Conservation (phyloP, 1,140 invertebrate species). For the Phymastichus coffea region DNA sequence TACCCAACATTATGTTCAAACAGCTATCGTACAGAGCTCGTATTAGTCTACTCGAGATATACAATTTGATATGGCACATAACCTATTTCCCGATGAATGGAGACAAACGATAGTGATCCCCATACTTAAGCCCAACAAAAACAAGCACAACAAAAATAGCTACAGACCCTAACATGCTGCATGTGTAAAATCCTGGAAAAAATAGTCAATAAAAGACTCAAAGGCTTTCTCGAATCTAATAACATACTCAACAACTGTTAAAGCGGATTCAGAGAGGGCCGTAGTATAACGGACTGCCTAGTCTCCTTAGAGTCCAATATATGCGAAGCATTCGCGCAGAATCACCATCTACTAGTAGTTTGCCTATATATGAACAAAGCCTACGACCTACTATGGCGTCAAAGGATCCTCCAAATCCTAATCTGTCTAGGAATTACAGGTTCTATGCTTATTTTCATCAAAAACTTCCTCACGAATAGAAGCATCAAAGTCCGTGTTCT, state of each 20-base stretch:
- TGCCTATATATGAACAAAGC: conserved; percentile 8
- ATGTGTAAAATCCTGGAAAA: no score
- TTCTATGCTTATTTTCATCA: conserved; percentile 17
- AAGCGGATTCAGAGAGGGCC: conserved; percentile 18
- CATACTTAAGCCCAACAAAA: no score
- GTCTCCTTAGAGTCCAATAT: conserved; percentile 1
- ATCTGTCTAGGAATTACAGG: conserved; percentile 24
- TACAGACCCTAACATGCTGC: conserved; percentile 35
- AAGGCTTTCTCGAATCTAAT: conserved; percentile 17
- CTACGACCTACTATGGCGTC: conserved; percentile 12
- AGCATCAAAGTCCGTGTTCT: not conserved
- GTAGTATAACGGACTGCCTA: conserved; percentile 8
- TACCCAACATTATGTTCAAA: conserved; percentile 31
- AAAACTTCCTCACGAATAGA: conserved; percentile 27
- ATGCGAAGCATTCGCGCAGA: no score
- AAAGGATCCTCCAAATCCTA: no score
- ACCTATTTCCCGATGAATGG: conserved; percentile 37
- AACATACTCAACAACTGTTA: conserved; percentile 24
- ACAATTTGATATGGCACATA: conserved; percentile 35
- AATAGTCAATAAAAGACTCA: no score
- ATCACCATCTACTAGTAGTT: conserved; percentile 9
- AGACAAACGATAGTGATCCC: no score
- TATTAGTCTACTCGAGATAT: conserved; percentile 29
- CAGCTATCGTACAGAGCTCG: conserved; percentile 28
- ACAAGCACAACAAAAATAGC: conserved; percentile 26